These are phyloP conservation scores for Drosophila fuyamai DNA, from an alignment of 1,140 invertebrate genomes.

Conservation along the genomic window DNA sequence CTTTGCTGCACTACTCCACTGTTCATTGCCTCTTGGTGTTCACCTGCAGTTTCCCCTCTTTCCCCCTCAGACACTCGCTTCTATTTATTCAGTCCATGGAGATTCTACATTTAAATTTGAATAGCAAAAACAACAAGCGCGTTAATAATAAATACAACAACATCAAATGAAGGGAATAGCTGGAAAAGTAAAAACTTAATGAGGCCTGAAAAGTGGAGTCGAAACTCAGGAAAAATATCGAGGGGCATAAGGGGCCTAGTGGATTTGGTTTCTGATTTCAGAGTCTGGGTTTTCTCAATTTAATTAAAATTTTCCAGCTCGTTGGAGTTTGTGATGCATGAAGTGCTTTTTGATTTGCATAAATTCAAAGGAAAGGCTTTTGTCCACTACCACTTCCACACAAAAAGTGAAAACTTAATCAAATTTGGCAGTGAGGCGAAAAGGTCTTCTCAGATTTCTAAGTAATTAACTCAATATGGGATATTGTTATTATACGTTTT, in stretches of 20 bases:
- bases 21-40: constrained; percentile 68
- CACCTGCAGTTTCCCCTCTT: constrained; percentile 50
- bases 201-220: constrained; percentile 50
- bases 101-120: constrained; percentile 74
- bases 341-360: constrained; percentile 71
- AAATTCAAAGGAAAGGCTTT: constrained; percentile 57
- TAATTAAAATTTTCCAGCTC: constrained; percentile 80
- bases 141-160: constrained; percentile 58
- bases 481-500: too few relatives aligned
- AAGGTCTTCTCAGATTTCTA: constrained; percentile 1
- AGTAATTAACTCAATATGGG: too few relatives aligned
- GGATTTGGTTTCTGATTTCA: constrained; percentile 53
- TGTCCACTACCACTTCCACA: constrained; percentile 16
- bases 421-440: constrained; percentile 20
- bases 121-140: constrained; percentile 57
- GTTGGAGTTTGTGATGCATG: constrained; percentile 67
- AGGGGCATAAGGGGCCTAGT: constrained; percentile 8
- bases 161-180: constrained; percentile 18
- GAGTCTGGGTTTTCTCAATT: constrained; percentile 65
- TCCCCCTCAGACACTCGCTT: constrained; percentile 3
- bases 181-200: constrained; percentile 73
- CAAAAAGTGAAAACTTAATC: constrained; percentile 31
- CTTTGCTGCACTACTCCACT: constrained; percentile 61
- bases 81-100: constrained; percentile 17
- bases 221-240: constrained; percentile 2